Percentiles rank a stretch among this genome's conserved stretches.
Conservation (phyloP, 2,888 invertebrate species). For the Argynnis bischoffii region DNA sequence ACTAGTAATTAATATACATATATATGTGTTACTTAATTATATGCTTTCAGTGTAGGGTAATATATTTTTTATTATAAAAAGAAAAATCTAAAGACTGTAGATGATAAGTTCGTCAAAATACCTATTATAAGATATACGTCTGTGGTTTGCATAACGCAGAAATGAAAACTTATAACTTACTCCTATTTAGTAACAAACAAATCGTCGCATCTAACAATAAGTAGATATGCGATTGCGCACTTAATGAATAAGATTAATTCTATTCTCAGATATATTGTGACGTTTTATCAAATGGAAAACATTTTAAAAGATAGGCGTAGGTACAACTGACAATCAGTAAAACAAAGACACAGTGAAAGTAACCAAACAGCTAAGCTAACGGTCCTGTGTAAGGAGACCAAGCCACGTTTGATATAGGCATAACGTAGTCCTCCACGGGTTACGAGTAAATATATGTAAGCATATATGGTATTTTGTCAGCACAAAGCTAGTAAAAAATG, state of each 20-base stretch:
- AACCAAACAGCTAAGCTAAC: conserved; percentile 45
- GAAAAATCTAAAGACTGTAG: background rate
- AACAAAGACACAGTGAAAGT: conserved; percentile 49
- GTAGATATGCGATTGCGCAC: conserved; percentile 12
- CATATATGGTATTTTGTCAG: no score
- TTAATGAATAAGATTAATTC: conserved; percentile 2
- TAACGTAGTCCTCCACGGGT: background rate
- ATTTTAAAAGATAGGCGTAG: conserved; percentile 19
- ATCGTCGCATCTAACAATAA: background rate
- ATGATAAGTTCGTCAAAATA: background rate
- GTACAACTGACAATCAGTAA: conserved; percentile 27
- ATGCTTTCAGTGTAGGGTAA: background rate
- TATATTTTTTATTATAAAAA: background rate
- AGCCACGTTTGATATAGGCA: conserved; percentile 14
- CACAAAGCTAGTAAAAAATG: no score
- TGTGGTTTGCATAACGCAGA: background rate
- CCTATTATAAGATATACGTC: background rate
- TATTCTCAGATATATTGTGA: conserved; percentile 3
- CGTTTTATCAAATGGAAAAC: conserved; percentile 19
- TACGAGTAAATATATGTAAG: background rate
- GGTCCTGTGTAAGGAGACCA: conserved; percentile 43
- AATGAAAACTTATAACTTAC: conserved; percentile 3
- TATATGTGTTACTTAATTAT: background rate
- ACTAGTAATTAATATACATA: no score
- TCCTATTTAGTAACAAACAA: conserved; percentile 10